Evolutionary conservation across 2,113 vertebrate genomes (phyloP), one percentile per base, ranked within the genome.

Genomic region (Monopterus albus): DNA sequence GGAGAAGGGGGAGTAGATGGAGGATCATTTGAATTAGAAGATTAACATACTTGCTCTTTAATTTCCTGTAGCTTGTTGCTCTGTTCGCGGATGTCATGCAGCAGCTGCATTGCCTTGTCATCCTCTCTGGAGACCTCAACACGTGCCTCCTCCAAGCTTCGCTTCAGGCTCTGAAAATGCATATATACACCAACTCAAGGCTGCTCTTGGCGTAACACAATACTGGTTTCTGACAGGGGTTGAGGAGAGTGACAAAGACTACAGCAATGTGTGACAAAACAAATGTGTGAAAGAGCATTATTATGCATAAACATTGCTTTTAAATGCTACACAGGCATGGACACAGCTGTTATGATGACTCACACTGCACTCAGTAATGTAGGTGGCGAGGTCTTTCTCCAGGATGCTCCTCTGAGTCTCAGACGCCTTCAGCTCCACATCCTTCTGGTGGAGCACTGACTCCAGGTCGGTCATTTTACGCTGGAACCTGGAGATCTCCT

Each of bases 301-400:
- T 45, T 35, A 14, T 10, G 11, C 51, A 57, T 39, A 29, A 62
- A 33, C 58, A 61, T 43, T 29, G n/a, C 26, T 2, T 49, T 53
- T 17, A 31, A 28, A 67, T 18, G 33, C 26, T n/a, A 0, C 39
- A 43, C 15, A 60, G 39, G 60, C 29, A 77, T 36, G 42, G 40
- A 49, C 9, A 33, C 7, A 14, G 38, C 21, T 39, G 49, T 38
- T 59, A 45, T 38, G 33, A 64, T 45, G 60, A 94, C 98, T 98
- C 94, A 99, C 98, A 84, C 97, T 99, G 94, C 98, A 99, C 91
- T 99, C 97, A 70, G 98, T 99, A 91, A 99, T 99, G 94, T 99
- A 99, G 88, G 97, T 99, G 84, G 98, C 98, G 76, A 99, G 95
- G 93, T 99, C 98, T 92, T 99, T 97, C 87, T 99, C 98, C 89